Conservation (phyloP, 2,797 vertebrate genomes). For the Erpetoichthys calabaricus region DNA sequence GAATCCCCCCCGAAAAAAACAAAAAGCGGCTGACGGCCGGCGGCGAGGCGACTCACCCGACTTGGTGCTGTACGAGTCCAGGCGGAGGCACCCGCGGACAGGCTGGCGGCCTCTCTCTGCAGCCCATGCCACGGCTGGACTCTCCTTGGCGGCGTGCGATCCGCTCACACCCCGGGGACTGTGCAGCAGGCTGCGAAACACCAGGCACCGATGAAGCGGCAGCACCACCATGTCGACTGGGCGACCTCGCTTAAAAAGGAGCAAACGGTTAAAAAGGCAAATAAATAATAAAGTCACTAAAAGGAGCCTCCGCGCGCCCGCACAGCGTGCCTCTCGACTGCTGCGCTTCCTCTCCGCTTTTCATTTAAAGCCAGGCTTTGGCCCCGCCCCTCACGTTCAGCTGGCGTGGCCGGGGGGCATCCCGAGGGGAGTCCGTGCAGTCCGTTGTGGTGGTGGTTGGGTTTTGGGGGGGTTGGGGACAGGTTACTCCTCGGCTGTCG, state of each 20-base stretch:
- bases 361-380: background rate
- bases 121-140: constrained; percentile 1
- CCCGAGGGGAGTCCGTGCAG: no score
- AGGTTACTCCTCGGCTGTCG: no score
- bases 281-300: background rate
- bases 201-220: constrained; percentile 21
- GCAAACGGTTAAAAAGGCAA: no score
- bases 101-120: background rate
- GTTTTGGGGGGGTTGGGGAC: no score
- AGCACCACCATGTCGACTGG: constrained; percentile 9
- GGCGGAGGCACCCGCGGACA: background rate
- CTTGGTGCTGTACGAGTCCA: background rate
- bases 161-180: background rate
- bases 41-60: background rate
- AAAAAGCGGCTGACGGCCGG: no score
- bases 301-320: constrained; percentile 6
- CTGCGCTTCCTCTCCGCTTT: background rate
- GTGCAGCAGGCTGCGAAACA: constrained; percentile 12
- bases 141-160: background rate
- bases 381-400: no score
- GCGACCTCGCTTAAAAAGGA: no score
- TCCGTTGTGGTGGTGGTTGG: no score
- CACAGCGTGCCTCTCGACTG: background rate
- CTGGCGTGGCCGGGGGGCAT: no score
- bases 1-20: no score